Percentiles rank a stretch among this genome's conserved stretches.
phyloP scores from a whole-genome alignment of 2,888 invertebrate species.

The Arrhopalites spinosus region DNA sequence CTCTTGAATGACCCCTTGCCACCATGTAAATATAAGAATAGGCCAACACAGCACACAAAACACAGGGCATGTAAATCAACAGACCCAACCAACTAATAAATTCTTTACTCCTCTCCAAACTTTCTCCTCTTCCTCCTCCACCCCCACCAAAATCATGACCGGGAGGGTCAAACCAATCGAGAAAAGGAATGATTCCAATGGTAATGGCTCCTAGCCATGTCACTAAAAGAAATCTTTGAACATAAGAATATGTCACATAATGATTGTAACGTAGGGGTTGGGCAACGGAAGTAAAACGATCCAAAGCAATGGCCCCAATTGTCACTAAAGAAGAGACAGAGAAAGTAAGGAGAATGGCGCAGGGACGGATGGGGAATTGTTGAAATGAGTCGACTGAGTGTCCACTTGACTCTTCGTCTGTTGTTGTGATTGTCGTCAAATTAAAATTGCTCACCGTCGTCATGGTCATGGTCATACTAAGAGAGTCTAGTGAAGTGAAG shows the following conservation, averaged over 20 bases:
- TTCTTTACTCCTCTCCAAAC: constrained; percentile 23
- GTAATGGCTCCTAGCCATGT: constrained; percentile 64
- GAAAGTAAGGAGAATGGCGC: constrained; percentile 63
- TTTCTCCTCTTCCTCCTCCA: background rate
- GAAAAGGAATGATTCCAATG: constrained; percentile 10
- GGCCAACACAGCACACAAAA: constrained; percentile 65
- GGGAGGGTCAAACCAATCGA: background rate
- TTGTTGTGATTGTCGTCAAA: background rate
- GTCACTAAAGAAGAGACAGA: constrained; percentile 67
- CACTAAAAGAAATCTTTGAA: constrained; percentile 65
- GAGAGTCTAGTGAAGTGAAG: background rate
- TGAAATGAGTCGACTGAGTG: background rate
- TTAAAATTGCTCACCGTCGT: background rate
- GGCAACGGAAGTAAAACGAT: constrained; percentile 67
- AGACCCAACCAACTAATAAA: constrained; percentile 49
- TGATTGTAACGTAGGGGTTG: constrained; percentile 69
- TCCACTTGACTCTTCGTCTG: no score
- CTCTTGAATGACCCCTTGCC: constrained; percentile 68
- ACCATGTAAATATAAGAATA: constrained; percentile 69
- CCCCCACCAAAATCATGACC: background rate
- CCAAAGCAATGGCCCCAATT: constrained; percentile 68
- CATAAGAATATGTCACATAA: constrained; percentile 67
- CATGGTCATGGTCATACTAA: background rate
- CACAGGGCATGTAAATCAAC: constrained; percentile 68
- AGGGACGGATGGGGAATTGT: background rate